A percentile compares a stretch with the other conserved stretches of the same genome.
phyloP scores from a whole-genome alignment of 2,113 vertebrate species.

The Saguinus midas region DNA sequence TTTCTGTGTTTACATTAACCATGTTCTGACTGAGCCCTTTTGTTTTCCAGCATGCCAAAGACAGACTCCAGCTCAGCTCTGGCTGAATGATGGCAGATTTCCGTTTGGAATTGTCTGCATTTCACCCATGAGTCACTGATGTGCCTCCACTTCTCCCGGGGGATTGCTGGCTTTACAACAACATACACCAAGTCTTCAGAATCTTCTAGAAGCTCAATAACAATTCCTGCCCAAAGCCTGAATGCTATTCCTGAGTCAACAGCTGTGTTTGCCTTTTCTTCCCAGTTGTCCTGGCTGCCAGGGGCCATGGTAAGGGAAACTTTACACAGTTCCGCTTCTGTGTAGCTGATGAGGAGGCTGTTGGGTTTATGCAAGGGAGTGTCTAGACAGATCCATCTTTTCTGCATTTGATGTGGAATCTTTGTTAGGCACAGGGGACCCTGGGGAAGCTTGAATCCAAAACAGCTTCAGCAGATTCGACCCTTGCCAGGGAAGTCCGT shows the following conservation, averaged over 20 bases:
- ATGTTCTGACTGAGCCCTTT: background rate
- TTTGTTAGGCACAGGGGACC: constrained; percentile 54
- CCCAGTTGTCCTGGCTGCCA: background rate
- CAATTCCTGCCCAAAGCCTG: background rate
- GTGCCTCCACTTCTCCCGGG: background rate
- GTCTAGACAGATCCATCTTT: constrained; percentile 67
- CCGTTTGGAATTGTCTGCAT: background rate
- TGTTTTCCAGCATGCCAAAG: background rate
- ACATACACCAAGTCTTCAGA: background rate
- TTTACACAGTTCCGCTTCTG: background rate
- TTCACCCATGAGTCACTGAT: background rate
- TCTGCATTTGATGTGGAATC: constrained; percentile 53
- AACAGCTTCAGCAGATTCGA: constrained; percentile 14
- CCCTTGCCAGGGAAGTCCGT: constrained; percentile 55
- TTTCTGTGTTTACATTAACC: background rate
- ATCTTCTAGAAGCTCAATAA: constrained; percentile 31
- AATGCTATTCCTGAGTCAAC: background rate
- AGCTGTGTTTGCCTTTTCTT: no score
- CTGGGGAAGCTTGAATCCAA: constrained; percentile 37
- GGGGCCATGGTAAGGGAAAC: no score
- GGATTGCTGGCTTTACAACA: background rate
- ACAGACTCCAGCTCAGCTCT: background rate
- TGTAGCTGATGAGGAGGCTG: background rate
- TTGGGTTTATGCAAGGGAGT: background rate
- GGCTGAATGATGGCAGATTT: background rate